Evolutionary conservation across 2,888 invertebrate genomes (phyloP), one percentile per base, ranked within the genome.

Genomic region (Aelia acuminata): DNA sequence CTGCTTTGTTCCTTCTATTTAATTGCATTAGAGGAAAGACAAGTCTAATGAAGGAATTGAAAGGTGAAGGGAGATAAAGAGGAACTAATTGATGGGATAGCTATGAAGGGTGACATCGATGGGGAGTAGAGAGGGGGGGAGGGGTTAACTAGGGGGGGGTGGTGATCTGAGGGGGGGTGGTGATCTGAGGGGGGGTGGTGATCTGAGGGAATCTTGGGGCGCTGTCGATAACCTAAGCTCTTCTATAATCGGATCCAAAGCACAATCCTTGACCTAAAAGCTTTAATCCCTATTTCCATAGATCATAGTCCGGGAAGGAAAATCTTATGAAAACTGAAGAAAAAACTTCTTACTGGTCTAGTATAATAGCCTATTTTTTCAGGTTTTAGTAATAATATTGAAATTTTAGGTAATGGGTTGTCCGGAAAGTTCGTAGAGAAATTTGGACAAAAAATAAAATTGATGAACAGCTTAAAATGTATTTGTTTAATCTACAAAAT

Each of bases 231-330:
- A 39, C 43, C 22, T 43, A 3, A 22, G 43, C 1, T 15, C 39
- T 1, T 20, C 35, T 70, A 70, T 70, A 70, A 70, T 70, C 70
- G 35, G 70, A 13, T 4, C 31, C 31, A 3, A 5, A 11, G 70
- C 70, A 39, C 75, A 43, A 75, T 43, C 75, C 75, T 75, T 75
- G 75, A 75, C 75, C 75, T 43, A 75, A 75, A 75, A 75, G 39
- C 43, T 75, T 75, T 35, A 53, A 53, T 63, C 31, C 31, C 31
- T 15, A 31, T 31, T 63, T 31, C 31, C 20, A 31, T 31, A 63
- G 26, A 31, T 31, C 31, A 13, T 31, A 13, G 26, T n/a, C 13
- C 5, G 26, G 26, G n/a, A 26, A 26, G 13, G 26, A n/a, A 53
- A 53, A 50, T 50, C 18, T 13, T 18, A 20, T 50, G 10, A 43